phyloP scores from a whole-genome alignment of 2,888 invertebrate genomes.

The Tipula unca region DNA sequence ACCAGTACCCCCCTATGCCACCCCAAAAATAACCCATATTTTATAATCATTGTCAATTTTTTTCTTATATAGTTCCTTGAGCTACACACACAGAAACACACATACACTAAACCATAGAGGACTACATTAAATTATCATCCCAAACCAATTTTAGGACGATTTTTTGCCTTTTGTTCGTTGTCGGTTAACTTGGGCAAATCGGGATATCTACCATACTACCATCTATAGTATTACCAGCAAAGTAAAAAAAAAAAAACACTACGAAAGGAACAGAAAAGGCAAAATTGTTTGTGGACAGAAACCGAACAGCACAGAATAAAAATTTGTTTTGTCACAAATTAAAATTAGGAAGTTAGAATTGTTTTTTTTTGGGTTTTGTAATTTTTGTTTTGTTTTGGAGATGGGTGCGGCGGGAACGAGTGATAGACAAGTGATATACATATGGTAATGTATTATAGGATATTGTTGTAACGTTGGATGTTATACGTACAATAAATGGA shows the following conservation, averaged over 20 bases:
- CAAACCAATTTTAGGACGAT: neutral
- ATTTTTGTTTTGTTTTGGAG: neutral
- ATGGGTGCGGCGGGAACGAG: neutral
- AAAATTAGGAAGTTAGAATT: neutral
- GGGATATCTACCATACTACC: too few relatives aligned
- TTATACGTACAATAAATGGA: neutral
- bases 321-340: conserved; percentile 14
- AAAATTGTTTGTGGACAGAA: neutral
- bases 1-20: neutral
- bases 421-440: neutral
- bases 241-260: neutral
- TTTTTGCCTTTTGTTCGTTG: neutral
- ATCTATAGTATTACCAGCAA: neutral
- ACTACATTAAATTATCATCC: neutral
- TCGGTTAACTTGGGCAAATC: neutral
- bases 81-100: neutral
- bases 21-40: neutral
- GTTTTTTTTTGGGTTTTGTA: neutral
- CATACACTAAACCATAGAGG: neutral
- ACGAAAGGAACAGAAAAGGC: neutral
- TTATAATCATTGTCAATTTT: neutral
- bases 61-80: neutral
- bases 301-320: neutral
- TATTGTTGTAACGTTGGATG: neutral
- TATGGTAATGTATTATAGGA: neutral